These are phyloP conservation scores for Cololabis saira DNA, from an alignment of 2,113 vertebrate species.

Conservation along the genomic window DNA sequence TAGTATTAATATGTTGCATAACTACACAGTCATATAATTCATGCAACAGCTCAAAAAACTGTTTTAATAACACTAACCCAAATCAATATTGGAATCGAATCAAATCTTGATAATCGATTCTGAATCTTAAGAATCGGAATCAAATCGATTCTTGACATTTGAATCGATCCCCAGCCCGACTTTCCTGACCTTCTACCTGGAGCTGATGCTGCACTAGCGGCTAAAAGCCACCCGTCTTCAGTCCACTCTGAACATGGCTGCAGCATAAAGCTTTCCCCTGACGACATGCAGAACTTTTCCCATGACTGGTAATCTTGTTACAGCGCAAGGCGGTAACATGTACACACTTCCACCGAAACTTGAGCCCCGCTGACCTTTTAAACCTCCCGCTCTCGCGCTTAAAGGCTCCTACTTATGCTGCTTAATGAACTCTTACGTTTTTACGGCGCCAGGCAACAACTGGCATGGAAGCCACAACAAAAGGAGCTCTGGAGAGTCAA, in stretches of 20 bases:
- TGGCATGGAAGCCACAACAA: conserved; percentile 24
- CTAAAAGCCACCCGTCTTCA: not conserved
- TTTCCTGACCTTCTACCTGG: too few relatives aligned
- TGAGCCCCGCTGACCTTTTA: conserved; percentile 25
- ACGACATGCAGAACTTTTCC: conserved; percentile 22
- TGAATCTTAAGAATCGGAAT: too few relatives aligned
- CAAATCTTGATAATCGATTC: too few relatives aligned
- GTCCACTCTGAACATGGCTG: not conserved
- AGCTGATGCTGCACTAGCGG: not conserved
- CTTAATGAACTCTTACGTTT: conserved; percentile 13
- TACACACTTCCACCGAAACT: conserved; percentile 8
- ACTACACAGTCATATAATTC: too few relatives aligned
- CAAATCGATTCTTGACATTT: too few relatives aligned
- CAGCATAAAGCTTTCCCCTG: not conserved
- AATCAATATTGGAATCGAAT: too few relatives aligned
- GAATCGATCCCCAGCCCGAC: too few relatives aligned
- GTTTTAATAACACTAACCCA: too few relatives aligned
- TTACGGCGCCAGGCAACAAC: conserved; percentile 32
- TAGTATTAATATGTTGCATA: too few relatives aligned
- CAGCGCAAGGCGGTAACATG: conserved; percentile 38
- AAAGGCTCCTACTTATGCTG: not conserved
- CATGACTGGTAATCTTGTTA: conserved; percentile 60
- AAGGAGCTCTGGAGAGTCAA: conserved; percentile 25
- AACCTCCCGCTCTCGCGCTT: conserved; percentile 32
- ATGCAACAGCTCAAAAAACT: too few relatives aligned